Evolutionary conservation across 2,797 vertebrate genomes (phyloP).

Genomic region (Sebastes nivosus): DNA sequence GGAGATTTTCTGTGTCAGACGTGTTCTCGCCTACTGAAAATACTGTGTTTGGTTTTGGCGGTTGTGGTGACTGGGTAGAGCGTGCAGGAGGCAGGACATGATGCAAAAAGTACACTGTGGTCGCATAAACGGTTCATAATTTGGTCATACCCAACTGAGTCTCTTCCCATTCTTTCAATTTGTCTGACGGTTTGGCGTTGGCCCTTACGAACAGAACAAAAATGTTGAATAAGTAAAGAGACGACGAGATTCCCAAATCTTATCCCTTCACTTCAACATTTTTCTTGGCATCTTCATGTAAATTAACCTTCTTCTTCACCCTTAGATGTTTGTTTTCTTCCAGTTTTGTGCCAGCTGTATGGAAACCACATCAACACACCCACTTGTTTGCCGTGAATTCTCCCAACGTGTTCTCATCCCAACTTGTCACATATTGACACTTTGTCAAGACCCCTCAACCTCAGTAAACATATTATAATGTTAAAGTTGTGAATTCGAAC

Average conservation of each 20-base stretch:
- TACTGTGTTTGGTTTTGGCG: not conserved
- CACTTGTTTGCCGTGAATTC: not conserved
- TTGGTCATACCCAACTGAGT: not conserved
- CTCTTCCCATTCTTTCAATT: not conserved
- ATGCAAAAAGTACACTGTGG: too few species aligned
- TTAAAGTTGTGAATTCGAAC: too few species aligned
- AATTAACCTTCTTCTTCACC: not conserved
- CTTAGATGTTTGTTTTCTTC: not conserved
- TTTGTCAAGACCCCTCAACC: too few species aligned
- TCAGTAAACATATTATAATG: too few species aligned
- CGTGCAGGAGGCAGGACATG: too few species aligned
- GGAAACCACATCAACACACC: not conserved
- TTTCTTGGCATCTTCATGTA: not conserved
- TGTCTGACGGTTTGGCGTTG: not conserved
- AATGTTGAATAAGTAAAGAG: too few species aligned
- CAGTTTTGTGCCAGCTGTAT: not conserved
- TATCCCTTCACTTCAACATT: too few species aligned
- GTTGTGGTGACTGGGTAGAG: too few species aligned
- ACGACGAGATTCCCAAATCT: not conserved
- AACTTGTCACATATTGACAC: too few species aligned
- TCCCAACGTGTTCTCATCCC: not conserved
- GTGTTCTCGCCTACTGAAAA: not conserved
- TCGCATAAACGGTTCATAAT: too few species aligned
- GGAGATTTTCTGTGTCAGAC: too few species aligned
- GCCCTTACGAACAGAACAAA: not conserved